Conservation (phyloP, 37 sponge, comb jelly and placozoan species). For the Oscarella lobularis region DNA sequence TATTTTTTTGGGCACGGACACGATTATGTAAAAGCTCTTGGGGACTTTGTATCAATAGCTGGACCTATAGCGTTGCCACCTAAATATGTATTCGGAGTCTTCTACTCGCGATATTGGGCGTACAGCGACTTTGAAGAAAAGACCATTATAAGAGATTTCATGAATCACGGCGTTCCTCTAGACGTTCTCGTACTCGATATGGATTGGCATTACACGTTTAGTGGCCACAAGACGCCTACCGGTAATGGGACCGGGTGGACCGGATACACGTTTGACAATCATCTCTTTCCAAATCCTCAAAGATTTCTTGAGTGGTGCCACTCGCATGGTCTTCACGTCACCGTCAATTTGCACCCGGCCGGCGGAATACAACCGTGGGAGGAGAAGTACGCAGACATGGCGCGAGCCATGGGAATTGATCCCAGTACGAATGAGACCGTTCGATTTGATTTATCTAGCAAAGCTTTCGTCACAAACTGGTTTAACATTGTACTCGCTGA, state of each 20-base stretch:
- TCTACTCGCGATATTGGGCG: conserved; percentile 63
- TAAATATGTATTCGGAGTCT: conserved; percentile 49
- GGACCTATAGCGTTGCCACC: conserved; percentile 47
- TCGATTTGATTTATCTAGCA: conserved; percentile 30
- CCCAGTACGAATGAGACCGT: conserved; percentile 37
- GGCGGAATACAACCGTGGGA: conserved; percentile 66
- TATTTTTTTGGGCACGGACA: conserved; percentile 69
- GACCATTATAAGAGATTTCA: conserved; percentile 26
- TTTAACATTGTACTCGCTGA: conserved; percentile 28
- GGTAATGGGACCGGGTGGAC: conserved; percentile 50
- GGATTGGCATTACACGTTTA: conserved; percentile 71
- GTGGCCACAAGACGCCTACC: conserved; percentile 11
- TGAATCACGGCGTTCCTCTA: conserved; percentile 33
- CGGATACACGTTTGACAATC: conserved; percentile 59
- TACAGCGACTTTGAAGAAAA: conserved; percentile 50
- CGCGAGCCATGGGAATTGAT: conserved; percentile 56
- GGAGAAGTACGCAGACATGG: conserved; percentile 49
- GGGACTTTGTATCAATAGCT: conserved; percentile 41
- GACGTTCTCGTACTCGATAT: conserved; percentile 56
- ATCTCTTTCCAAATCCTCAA: conserved; percentile 48
- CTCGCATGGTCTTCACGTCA: conserved; percentile 28
- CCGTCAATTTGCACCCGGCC: conserved; percentile 56
- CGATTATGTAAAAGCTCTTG: conserved; percentile 37
- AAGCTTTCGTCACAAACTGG: conserved; percentile 44
- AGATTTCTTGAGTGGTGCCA: conserved; percentile 60